Evolutionary conservation across 2,888 invertebrate species (phyloP).

Genomic region (Hydriomena furcata): DNA sequence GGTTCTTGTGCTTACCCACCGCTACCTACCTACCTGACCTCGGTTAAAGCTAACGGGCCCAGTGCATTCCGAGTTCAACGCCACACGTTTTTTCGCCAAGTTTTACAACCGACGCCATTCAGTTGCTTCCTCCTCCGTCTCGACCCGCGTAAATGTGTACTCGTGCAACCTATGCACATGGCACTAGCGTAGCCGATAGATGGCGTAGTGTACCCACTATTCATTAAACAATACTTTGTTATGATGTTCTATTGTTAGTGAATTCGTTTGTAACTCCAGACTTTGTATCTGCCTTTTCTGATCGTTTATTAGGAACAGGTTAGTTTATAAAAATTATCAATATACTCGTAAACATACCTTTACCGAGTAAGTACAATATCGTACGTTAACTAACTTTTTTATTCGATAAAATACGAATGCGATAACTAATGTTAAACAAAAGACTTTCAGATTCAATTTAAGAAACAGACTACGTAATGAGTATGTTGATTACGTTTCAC

Average conservation of each 20-base stretch:
- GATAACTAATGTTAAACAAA: too few relatives aligned
- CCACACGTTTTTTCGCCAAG: slow-evolving; percentile 67
- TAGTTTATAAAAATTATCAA: too few relatives aligned
- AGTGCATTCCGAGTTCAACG: slow-evolving; percentile 73
- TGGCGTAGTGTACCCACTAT: slow-evolving; percentile 10
- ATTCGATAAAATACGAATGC: too few relatives aligned
- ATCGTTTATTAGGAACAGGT: too few relatives aligned
- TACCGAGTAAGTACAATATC: too few relatives aligned
- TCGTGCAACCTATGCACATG: slow-evolving; percentile 18
- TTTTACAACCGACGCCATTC: slow-evolving; percentile 56
- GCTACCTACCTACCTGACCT: slow-evolving; percentile 72
- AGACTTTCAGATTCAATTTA: too few relatives aligned
- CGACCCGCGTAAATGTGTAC: slow-evolving; percentile 15
- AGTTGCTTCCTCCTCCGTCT: slow-evolving; percentile 10
- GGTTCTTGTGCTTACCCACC: slow-evolving; percentile 16
- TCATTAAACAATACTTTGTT: background rate
- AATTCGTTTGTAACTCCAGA: background rate
- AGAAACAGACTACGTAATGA: too few relatives aligned
- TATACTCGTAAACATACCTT: too few relatives aligned
- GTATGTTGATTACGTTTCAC: too few relatives aligned
- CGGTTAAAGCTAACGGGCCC: slow-evolving; percentile 70
- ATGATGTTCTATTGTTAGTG: background rate
- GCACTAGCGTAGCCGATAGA: slow-evolving; percentile 23
- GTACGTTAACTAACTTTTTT: too few relatives aligned
- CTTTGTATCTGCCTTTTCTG: background rate